A percentile compares a stretch with the other conserved stretches of the same genome.
These are phyloP conservation scores for Thymallus thymallus DNA, from an alignment of 2,113 vertebrate genomes.

Conservation along the genomic window DNA sequence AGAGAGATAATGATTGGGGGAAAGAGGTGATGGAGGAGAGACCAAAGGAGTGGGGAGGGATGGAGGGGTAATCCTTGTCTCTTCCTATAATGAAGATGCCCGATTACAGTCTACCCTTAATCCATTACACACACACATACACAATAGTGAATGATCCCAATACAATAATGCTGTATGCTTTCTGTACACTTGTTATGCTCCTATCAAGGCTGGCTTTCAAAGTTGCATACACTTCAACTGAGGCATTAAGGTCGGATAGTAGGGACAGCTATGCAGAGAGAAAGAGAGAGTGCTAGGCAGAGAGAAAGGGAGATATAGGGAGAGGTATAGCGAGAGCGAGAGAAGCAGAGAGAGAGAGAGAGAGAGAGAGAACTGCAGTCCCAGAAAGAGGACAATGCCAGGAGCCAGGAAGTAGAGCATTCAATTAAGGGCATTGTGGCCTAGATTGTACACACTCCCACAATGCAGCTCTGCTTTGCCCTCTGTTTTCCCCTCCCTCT, in stretches of 20 bases:
- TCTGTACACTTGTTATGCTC: conserved; percentile 54
- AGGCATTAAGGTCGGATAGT: not conserved
- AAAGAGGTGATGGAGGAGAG: not conserved
- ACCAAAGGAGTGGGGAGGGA: not conserved
- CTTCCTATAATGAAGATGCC: conserved; percentile 24
- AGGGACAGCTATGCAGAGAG: not conserved
- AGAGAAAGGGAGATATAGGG: conserved; percentile 25
- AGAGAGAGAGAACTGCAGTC: conserved; percentile 36
- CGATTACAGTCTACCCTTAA: conserved; percentile 12
- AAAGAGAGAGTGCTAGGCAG: not conserved
- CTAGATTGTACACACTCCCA: conserved; percentile 27
- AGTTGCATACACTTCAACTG: conserved; percentile 13
- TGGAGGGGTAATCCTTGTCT: conserved; percentile 11
- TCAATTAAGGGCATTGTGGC: conserved; percentile 49
- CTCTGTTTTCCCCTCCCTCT: not conserved
- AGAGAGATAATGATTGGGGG: not conserved
- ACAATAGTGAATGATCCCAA: not conserved
- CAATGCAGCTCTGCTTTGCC: conserved; percentile 17
- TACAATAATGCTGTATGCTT: not conserved
- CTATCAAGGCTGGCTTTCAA: conserved; percentile 9
- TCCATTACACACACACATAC: conserved; percentile 2
- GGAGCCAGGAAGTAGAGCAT: conserved; percentile 51
- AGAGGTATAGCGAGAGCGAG: conserved; percentile 16
- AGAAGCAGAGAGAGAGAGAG: conserved; percentile 17
- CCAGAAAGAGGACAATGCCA: conserved; percentile 62